These are phyloP conservation scores for Lasioglossum oenotherae DNA, from an alignment of 2,888 invertebrate species.

Conservation along the genomic window DNA sequence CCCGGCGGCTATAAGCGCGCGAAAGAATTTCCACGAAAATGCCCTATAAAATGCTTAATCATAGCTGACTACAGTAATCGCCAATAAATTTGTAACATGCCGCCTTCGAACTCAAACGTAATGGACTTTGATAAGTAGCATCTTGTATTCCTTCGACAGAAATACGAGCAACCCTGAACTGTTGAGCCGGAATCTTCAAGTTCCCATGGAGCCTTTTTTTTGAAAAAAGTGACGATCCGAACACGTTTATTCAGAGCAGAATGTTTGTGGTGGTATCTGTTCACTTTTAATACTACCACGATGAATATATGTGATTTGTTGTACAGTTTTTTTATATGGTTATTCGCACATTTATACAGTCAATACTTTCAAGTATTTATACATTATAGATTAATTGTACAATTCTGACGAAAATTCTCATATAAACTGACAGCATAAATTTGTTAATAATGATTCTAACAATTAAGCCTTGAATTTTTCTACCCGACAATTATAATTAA, in stretches of 20 bases:
- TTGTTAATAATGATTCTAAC: too few species aligned
- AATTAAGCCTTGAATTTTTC: neutral
- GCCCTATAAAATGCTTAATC: neutral
- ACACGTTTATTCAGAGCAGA: neutral
- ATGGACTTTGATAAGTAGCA: neutral
- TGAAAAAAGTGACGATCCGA: neutral
- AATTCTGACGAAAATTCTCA: neutral
- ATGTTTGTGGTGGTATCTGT: neutral
- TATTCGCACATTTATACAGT: neutral
- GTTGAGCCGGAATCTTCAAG: neutral
- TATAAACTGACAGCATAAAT: neutral
- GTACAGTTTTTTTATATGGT: neutral
- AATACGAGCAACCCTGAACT: neutral
- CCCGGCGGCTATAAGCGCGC: neutral
- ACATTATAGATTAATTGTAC: neutral
- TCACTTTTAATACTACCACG: accelerated
- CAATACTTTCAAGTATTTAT: neutral
- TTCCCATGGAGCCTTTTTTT: neutral
- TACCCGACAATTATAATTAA: neutral
- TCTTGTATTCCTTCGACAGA: neutral
- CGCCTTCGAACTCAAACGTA: neutral
- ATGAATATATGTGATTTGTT: neutral
- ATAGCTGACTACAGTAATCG: neutral
- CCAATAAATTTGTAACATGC: neutral
- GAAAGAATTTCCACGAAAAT: neutral